Evolutionary conservation across 2,113 vertebrate species (phyloP).

Genomic region (Xerus inauris): DNA sequence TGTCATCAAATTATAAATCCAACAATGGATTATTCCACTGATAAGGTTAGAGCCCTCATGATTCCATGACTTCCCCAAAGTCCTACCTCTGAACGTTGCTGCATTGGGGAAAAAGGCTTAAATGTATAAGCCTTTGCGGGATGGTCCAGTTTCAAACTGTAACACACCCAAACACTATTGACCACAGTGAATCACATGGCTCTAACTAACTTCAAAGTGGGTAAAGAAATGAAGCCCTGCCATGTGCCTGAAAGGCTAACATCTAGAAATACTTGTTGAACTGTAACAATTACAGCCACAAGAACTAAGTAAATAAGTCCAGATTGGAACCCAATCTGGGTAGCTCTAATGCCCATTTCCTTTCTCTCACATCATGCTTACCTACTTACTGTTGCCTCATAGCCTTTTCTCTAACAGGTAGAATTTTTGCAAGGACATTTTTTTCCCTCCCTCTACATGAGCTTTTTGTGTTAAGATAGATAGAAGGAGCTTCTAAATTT

Average conservation of each 20-base stretch:
- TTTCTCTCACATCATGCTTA: background rate
- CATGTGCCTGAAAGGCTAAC: background rate
- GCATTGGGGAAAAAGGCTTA: background rate
- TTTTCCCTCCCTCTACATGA: background rate
- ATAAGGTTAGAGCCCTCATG: background rate
- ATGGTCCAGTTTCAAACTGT: background rate
- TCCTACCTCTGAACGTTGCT: background rate
- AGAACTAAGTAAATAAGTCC: conserved; percentile 13
- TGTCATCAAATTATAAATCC: background rate
- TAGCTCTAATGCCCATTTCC: background rate
- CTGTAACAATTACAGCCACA: background rate
- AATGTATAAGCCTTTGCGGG: background rate
- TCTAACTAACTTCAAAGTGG: background rate
- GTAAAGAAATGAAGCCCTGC: background rate
- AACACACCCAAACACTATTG: conserved; percentile 13
- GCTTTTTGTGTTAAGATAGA: conserved; percentile 9
- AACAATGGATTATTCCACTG: background rate
- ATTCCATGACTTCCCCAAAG: background rate
- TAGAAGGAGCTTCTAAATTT: background rate
- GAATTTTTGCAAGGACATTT: background rate
- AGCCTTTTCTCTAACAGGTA: background rate
- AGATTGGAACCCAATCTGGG: background rate
- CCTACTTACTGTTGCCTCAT: background rate
- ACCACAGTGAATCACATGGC: background rate
- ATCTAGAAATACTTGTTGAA: background rate